Conservation (phyloP, 2,888 invertebrate genomes). For the Blera fallax region DNA sequence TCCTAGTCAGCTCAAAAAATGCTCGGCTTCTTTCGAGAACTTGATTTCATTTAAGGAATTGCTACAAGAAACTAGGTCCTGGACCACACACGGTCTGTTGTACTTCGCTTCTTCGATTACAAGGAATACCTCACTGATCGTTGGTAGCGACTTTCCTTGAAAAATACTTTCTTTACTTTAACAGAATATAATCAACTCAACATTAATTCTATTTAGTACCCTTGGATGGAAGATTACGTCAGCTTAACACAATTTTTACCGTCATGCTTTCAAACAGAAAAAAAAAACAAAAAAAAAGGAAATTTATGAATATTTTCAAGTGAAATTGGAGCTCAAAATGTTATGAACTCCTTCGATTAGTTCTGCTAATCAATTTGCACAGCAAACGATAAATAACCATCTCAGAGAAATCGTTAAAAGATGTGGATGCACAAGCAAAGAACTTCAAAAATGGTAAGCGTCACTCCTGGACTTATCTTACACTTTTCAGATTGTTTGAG, state of each 20-base stretch:
- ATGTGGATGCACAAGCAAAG: constrained; percentile 13
- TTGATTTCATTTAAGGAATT: no score
- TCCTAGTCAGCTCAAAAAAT: no score
- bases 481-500: no score
- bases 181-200: no score
- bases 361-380: constrained; percentile 60
- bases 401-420: neutral
- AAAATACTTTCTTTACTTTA: no score
- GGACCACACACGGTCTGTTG: no score
- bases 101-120: no score
- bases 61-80: no score
- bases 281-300: neutral
- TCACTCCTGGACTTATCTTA: constrained; percentile 16
- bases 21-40: no score
- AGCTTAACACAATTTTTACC: neutral
- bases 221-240: neutral
- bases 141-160: no score
- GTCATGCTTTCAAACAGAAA: neutral
- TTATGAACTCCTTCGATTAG: constrained; percentile 57
- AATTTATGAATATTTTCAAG: constrained; percentile 23
- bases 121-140: no score
- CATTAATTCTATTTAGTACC: no score
- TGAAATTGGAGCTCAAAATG: constrained; percentile 41
- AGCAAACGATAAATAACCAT: constrained; percentile 41
- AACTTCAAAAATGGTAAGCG: constrained; percentile 14